Evolutionary conservation across 23 tunicate genomes (phyloP).

Genomic region (Styela plicata): DNA sequence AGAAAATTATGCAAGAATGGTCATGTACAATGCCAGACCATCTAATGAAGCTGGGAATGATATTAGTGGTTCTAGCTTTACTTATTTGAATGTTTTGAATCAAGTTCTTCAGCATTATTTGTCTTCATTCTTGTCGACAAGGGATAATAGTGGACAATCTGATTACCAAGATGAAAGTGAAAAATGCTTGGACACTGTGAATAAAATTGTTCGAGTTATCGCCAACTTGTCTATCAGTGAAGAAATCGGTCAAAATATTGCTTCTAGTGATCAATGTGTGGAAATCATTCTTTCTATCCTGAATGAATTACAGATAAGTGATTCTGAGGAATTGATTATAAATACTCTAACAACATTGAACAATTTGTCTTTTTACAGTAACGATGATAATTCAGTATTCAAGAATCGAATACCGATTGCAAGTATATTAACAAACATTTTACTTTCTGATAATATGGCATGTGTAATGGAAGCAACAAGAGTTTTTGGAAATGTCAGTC

Average conservation of each 20-base stretch:
- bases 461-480: slow-evolving; percentile 68
- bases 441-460: slow-evolving; percentile 52
- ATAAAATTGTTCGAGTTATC: slow-evolving; percentile 65
- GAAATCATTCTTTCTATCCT: slow-evolving; percentile 11
- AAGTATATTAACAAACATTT: slow-evolving; percentile 27
- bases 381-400: slow-evolving; percentile 31
- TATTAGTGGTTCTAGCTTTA: not conserved
- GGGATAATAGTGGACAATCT: not conserved
- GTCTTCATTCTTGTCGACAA: not conserved
- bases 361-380: slow-evolving; percentile 68
- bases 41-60: not conserved
- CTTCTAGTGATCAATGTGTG: slow-evolving; percentile 26
- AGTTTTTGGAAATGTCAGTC: slow-evolving; percentile 78
- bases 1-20: slow-evolving; percentile 36
- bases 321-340: slow-evolving; percentile 54
- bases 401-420: slow-evolving; percentile 35
- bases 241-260: slow-evolving; percentile 50
- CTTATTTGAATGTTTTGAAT: slow-evolving; percentile 12
- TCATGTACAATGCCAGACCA: not conserved
- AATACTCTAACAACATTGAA: slow-evolving; percentile 62
- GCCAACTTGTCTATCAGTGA: slow-evolving; percentile 73
- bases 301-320: not conserved
- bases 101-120: not conserved
- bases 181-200: slow-evolving; percentile 43
- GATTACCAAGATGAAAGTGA: not conserved